Conservation (phyloP, 92 coral and sea anemone genomes). For the Micromussa lordhowensis region DNA sequence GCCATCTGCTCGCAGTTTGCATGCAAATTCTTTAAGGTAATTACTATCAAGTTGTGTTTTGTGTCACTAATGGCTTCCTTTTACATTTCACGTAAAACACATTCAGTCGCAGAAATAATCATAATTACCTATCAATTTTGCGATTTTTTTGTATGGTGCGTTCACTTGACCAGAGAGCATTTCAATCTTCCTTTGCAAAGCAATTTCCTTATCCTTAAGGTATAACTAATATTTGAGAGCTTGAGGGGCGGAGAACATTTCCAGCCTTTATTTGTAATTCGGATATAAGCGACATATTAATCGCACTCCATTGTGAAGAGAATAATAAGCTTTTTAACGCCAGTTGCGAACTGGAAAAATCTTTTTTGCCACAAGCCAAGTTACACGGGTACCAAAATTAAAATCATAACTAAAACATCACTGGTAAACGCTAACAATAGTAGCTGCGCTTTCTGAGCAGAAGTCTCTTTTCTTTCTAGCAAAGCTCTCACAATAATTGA, state of each 20-base stretch:
- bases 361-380: constrained; percentile 30
- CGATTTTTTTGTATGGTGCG: not conserved
- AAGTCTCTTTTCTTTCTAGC: not conserved
- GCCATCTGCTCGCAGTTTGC: constrained; percentile 51
- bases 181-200: not conserved
- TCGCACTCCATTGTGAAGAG: constrained; percentile 28
- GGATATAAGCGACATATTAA: constrained; percentile 7
- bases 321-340: constrained; percentile 10
- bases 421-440: not conserved
- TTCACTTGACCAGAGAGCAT: not conserved
- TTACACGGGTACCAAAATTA: constrained; percentile 39
- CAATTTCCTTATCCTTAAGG: not conserved
- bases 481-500: not conserved
- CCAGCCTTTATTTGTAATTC: constrained; percentile 15
- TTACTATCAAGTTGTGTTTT: constrained; percentile 46
- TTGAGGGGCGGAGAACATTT: constrained; percentile 31
- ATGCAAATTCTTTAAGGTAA: constrained; percentile 50
- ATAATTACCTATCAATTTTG: constrained; percentile 5
- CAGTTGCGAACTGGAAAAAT: not conserved
- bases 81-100: constrained; percentile 10
- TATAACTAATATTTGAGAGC: constrained; percentile 30
- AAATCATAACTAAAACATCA: constrained; percentile 22
- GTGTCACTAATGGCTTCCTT: constrained; percentile 38
- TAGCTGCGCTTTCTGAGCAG: not conserved
- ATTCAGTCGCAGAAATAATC: constrained; percentile 19